phyloP scores from a whole-genome alignment of 2,888 invertebrate species.

The Cyclophora punctaria region DNA sequence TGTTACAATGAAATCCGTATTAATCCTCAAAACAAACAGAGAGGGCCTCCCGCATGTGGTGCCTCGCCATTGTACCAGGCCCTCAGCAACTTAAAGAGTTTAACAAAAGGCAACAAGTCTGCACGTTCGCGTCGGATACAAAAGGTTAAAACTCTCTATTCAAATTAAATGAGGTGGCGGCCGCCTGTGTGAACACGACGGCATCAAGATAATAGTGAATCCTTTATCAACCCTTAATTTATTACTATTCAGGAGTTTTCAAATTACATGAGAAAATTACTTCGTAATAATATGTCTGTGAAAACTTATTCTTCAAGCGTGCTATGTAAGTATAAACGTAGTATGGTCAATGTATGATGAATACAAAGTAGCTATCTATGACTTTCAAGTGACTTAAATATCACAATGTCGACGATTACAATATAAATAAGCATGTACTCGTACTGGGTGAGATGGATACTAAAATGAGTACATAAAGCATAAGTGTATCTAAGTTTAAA shows the following conservation, averaged over 20 bases:
- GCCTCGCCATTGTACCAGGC: slow-evolving; percentile 25
- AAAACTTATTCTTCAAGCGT: no score
- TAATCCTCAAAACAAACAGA: slow-evolving; percentile 7
- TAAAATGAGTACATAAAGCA: no score
- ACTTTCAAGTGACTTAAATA: no score
- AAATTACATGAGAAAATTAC: no score
- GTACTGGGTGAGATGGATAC: no score
- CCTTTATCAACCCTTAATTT: slow-evolving; percentile 6
- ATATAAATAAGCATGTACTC: no score
- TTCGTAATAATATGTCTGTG: no score
- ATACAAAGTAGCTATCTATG: no score
- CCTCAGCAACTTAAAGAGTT: slow-evolving; percentile 26
- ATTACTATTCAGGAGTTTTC: neutral
- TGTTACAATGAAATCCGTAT: neutral
- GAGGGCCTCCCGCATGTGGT: slow-evolving; percentile 1
- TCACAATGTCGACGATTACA: no score
- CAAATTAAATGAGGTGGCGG: slow-evolving; percentile 36
- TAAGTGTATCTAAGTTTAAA: no score
- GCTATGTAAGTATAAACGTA: no score
- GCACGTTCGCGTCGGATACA: slow-evolving; percentile 20
- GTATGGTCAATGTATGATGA: no score
- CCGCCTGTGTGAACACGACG: slow-evolving; percentile 6
- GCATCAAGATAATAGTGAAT: neutral
- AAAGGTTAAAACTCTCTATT: slow-evolving; percentile 31
- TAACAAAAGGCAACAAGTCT: slow-evolving; percentile 33